Evolutionary conservation across 2,797 vertebrate species (phyloP), one percentile per base, ranked within the genome.

Genomic region (Sebastes itinus): DNA sequence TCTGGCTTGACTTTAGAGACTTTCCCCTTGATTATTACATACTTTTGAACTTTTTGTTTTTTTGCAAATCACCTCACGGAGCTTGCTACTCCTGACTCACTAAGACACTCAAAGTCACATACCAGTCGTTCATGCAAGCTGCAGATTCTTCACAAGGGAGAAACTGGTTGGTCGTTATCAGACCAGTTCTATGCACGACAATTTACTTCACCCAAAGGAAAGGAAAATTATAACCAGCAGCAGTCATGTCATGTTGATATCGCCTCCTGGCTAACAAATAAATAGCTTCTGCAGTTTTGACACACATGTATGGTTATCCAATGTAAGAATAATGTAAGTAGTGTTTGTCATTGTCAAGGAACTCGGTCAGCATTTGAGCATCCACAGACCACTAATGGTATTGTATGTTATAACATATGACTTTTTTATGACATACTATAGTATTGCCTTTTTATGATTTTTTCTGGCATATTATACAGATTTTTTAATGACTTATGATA

Each of bases 181-280:
- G 11, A 67, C 25, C 65, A 52, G 30, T 3, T 82, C 25, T 60
- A 23, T 13, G 5, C 20, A 32, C 20, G 18, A 18, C 38, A 67
- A 54, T 33, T 12, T 7, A 3, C 6, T 16, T 67, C 23, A n/a
- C 30, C 28, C 10, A n/a, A 7, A 81, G 61, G 54, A 56, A 58
- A 61, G 10, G 46, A 56, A 58, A 61, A 7, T 55, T 62, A 12
- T 6, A 32, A 32, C 12, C 32, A 61, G 13, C 55, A 28, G 27
- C 71, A 55, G 11, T 61, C 33, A 35, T 63, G 67, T 75, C 70
- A 18, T 55, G 23, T 18, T 60, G 55, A 38, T 81, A 22, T 68
- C 7, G 18, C 80, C 81, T 75, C 25, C 22, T 61, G 77, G 76
- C 78, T 74, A 49, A 60, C 38, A 87, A 62, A 58, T n/a, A n/a